phyloP scores from a whole-genome alignment of 1,140 invertebrate species.

The Piezodorus guildinii region DNA sequence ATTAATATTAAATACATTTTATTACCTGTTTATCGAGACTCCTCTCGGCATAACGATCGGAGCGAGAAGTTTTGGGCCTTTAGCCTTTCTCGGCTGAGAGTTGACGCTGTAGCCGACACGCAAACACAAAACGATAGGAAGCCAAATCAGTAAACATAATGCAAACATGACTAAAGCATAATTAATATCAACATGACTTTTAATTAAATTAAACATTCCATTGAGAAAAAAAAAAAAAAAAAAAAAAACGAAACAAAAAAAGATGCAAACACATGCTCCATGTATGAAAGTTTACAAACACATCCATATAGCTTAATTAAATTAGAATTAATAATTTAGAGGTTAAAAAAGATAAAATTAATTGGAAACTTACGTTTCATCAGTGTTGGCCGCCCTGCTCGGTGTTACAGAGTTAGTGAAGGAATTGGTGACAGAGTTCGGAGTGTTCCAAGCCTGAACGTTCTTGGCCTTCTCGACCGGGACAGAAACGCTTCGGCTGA shows the following conservation, averaged over 20 bases:
- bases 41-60: conserved; percentile 59
- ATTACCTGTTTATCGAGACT: conserved; percentile 59
- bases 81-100: conserved; percentile 37
- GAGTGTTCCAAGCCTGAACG: neutral
- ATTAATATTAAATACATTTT: neutral
- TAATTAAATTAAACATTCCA: no score
- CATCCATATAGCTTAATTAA: neutral
- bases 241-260: neutral
- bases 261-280: conserved; percentile 11
- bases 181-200: neutral
- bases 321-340: neutral
- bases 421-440: neutral
- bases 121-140: conserved; percentile 16
- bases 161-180: conserved; percentile 1
- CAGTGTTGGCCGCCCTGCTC: conserved; percentile 4
- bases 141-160: conserved; percentile 9
- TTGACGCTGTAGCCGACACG: conserved; percentile 33
- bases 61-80: conserved; percentile 48
- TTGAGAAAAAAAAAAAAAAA: neutral
- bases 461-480: conserved; percentile 52
- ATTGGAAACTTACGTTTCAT: conserved; percentile 23
- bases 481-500: conserved; percentile 72
- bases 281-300: neutral
- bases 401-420: neutral
- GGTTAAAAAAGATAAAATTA: neutral